Base-by-base conservation (phyloP, 1,140 invertebrate species). In the Cecropterus lyciades region DNA sequence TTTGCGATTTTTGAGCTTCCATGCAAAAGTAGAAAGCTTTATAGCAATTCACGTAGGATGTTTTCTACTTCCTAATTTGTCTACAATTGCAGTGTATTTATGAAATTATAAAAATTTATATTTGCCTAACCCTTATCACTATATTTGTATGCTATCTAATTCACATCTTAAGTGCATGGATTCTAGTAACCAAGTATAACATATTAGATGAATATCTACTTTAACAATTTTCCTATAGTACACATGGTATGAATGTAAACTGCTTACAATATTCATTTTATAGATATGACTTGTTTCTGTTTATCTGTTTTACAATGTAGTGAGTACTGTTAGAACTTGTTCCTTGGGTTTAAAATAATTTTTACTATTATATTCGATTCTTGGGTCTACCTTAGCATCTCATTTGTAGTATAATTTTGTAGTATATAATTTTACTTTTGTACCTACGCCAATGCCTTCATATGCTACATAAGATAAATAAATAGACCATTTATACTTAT, bases 161-260 rank as follows among this genome's bases (percentile, higher is more conserved):
- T 40, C 24, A 14, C 13, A 52, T 53, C 30, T 33, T 53, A 1
- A 53, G 9, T 10, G 51, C 30, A 37, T 3, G 37, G n/a, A 14
- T 55, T 17, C 30, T 16, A 40, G 51, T 14, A 16, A 15, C 51
- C 27, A 17, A 37, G 51, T 30, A 53, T 53, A 53, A 53, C 37
- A 53, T 53, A 33, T 53, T 53, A 30, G 51, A 53, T 53, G 11
- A 53, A 53, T 53, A 53, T 53, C 51, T 40, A n/a, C n/a, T n/a
- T 43, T 27, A 45, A 45, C 13, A 45, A 59, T 45, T 43, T 45
- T 20, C 55, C 13, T 57, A 27, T 45, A 57, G 42, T 27, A 46
- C 42, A 16, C 52, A 55, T 40, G 15, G 15, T 55, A 20, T 16
- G 52, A 55, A 55, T 40, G 52, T 55, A 40, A 40, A 52, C 33